Base-by-base conservation (phyloP, 2,797 vertebrate species). In the Phrynocephalus vlangalii region DNA sequence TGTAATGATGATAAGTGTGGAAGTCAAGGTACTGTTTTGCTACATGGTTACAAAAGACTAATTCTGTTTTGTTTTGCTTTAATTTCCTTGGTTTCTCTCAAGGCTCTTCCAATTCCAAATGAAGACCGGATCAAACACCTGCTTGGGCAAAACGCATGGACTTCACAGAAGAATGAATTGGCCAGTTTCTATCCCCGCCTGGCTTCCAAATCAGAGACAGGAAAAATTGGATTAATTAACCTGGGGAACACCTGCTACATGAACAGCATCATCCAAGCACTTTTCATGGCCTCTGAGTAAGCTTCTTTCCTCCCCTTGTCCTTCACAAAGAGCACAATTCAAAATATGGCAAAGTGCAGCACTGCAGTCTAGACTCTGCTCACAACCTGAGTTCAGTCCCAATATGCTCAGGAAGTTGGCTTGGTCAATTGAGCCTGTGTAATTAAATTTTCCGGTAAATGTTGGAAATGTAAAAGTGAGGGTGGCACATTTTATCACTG, bases 221-320 rank as follows among this genome's bases (percentile, higher is more conserved):
- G 97, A 87, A 97, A 97, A 93, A 97, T 96, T 0, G 97, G 97
- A 7, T 94, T 98, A 89, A 96, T 97, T 88, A 98, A 98, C 80
- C 90, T 98, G 90, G 97, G 97, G 56, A 98, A 97, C 94, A 98
- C 97, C 0, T 98, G 97, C 93, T 98, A 97, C 28, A 97, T 97
- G 96, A 98, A 97, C 93, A 98, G 97, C 90, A 94, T 98, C 92
- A 96, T 98, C 77, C 97, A 98, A 91, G 97, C 97, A 18, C 95
- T 98, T 79, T 98, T 97, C 92, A 98, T 97, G 97, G 97, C 97
- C 83, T 97, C 97, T 0, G 97, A 97, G 97, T 97, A 96, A 93
- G 97, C 96, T 90, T 89, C 84, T 11, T 30, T n/a, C 7, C 48
- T n/a, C 38, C 44, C 20, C 52, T 79, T 38, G 3, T 38, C 20